Evolutionary conservation across 2,797 vertebrate genomes (phyloP).

Genomic region (Anisognathus igniventris): DNA sequence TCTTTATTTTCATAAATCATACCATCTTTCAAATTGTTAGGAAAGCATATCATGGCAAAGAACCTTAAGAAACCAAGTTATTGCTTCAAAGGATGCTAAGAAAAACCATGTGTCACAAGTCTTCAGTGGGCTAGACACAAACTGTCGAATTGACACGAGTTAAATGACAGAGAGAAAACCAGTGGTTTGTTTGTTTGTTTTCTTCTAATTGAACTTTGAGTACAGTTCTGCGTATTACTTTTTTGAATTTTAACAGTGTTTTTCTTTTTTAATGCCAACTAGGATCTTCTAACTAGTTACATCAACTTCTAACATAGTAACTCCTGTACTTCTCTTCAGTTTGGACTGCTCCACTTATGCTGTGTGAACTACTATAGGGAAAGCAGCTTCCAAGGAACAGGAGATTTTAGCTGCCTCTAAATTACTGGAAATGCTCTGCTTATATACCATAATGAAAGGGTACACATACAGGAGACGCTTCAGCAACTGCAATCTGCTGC

Average conservation of each 20-base stretch:
- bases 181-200: not conserved
- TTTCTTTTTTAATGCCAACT: not conserved
- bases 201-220: not conserved
- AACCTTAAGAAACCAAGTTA: not conserved
- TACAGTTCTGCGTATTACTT: not conserved
- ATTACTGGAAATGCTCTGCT: constrained; percentile 55
- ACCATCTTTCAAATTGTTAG: not conserved
- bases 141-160: not conserved
- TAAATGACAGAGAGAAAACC: not conserved
- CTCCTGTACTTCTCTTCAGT: not conserved
- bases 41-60: not conserved
- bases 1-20: not conserved
- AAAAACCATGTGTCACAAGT: not conserved
- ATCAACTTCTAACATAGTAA: not conserved
- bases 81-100: not conserved
- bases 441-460: constrained; percentile 51
- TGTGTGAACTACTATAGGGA: not conserved
- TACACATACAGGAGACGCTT: constrained; percentile 8
- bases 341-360: not conserved
- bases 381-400: constrained; percentile 9
- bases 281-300: not conserved
- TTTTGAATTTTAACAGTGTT: not conserved
- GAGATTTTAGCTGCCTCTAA: constrained; percentile 33
- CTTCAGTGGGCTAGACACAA: not conserved
- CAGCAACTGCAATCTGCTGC: constrained; percentile 29